Conservation (phyloP, 2,797 vertebrate species). For the Coregonus suidteri region DNA sequence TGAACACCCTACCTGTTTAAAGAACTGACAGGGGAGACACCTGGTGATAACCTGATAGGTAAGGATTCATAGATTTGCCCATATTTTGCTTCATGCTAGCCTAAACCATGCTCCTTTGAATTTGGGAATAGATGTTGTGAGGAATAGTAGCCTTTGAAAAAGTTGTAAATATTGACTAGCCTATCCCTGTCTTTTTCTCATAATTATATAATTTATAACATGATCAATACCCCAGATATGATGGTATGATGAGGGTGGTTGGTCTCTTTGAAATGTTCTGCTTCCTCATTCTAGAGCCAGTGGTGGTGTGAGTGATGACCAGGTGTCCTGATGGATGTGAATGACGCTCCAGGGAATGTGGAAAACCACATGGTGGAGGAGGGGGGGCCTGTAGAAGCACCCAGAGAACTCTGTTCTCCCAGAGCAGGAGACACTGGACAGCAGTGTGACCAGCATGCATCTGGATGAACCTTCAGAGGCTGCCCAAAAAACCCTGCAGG, state of each 20-base stretch:
- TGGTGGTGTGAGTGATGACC: too few relatives aligned
- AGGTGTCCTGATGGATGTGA: slow-evolving; percentile 11
- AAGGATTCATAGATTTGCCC: slow-evolving; percentile 13
- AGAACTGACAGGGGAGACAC: slow-evolving; percentile 72
- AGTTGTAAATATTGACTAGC: too few relatives aligned
- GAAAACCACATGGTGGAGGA: background rate
- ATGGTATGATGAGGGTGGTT: background rate
- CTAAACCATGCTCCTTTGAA: background rate
- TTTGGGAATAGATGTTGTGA: background rate
- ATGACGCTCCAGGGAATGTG: slow-evolving; percentile 17
- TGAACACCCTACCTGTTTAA: too few relatives aligned
- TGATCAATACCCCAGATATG: too few relatives aligned
- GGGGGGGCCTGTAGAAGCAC: slow-evolving; percentile 17
- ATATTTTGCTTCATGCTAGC: background rate
- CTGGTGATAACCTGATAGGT: slow-evolving; percentile 37
- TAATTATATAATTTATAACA: background rate
- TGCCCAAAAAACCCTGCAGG: slow-evolving; percentile 24
- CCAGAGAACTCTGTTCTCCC: background rate
- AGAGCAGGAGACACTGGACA: slow-evolving; percentile 7
- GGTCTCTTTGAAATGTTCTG: background rate
- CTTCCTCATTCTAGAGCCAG: background rate
- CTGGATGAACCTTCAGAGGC: slow-evolving; percentile 14
- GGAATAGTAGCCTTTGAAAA: too few relatives aligned
- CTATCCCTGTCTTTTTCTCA: background rate
- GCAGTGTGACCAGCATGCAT: background rate